Evolutionary conservation across 2,797 vertebrate species (phyloP).

Genomic region (Diceros bicornis): DNA sequence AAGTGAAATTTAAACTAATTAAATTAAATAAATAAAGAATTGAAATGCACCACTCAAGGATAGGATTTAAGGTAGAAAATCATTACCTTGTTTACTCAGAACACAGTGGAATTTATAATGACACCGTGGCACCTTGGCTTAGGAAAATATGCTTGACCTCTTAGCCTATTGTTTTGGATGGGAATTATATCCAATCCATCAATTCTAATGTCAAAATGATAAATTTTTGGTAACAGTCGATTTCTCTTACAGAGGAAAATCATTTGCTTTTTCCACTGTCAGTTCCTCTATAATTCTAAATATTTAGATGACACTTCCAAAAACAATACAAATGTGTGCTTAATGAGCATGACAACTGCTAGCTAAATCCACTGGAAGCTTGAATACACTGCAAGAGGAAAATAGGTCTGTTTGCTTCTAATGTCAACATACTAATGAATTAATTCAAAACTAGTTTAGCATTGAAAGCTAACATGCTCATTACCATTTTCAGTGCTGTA

Average conservation of each 20-base stretch:
- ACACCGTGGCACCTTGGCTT: not conserved
- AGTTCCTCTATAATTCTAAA: slow-evolving; percentile 66
- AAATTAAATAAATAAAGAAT: not conserved
- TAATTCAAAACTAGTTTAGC: slow-evolving; percentile 33
- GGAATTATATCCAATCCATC: slow-evolving; percentile 63
- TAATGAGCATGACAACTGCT: slow-evolving; percentile 19
- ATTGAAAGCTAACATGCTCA: not conserved
- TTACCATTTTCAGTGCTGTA: not conserved
- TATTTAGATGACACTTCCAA: slow-evolving; percentile 72
- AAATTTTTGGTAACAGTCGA: not conserved
- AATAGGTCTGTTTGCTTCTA: slow-evolving; percentile 20
- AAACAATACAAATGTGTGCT: slow-evolving; percentile 33
- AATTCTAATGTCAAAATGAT: slow-evolving; percentile 56
- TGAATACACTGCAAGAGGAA: not conserved
- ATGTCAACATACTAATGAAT: slow-evolving; percentile 48
- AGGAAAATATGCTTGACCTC: slow-evolving; percentile 6
- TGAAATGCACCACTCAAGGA: not conserved
- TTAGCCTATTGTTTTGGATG: slow-evolving; percentile 50
- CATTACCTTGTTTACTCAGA: not conserved
- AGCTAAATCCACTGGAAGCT: not conserved
- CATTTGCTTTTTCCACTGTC: slow-evolving; percentile 7
- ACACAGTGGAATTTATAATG: not conserved
- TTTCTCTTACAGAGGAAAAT: not conserved
- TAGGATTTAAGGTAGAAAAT: not conserved
- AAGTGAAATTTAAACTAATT: not conserved